These are phyloP conservation scores for Araneus ventricosus DNA, from an alignment of 1,140 invertebrate species.

Conservation along the genomic window DNA sequence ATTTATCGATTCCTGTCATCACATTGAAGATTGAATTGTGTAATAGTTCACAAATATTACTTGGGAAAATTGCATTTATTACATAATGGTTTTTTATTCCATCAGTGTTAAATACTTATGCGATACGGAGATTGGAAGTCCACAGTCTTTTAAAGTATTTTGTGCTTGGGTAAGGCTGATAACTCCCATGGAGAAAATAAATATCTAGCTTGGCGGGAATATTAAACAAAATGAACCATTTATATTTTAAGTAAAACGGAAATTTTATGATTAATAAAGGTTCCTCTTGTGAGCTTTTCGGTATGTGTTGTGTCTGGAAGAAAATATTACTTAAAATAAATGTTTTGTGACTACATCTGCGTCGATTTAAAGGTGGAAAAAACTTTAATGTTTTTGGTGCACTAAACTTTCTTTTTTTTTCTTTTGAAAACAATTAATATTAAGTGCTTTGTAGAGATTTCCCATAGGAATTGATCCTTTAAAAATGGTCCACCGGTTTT, in stretches of 20 bases:
- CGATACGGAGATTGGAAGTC: not conserved
- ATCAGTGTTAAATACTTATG: conserved; percentile 9
- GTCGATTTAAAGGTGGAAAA: not conserved
- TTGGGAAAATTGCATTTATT: conserved; percentile 34
- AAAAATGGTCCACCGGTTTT: not conserved
- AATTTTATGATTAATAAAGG: conserved; percentile 7
- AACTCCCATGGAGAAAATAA: conserved; percentile 29
- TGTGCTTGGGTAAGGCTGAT: not conserved
- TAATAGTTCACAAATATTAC: conserved; percentile 48
- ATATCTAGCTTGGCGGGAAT: conserved; percentile 19
- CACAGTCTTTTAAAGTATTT: conserved; percentile 4
- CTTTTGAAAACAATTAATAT: not conserved
- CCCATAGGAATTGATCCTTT: not conserved
- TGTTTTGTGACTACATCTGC: not conserved
- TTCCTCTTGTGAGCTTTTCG: not conserved
- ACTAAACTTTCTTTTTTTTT: not conserved
- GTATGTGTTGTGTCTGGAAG: not conserved
- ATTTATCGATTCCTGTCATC: conserved; percentile 48
- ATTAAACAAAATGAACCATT: conserved; percentile 41
- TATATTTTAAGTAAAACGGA: conserved; percentile 32
- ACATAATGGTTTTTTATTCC: conserved; percentile 58
- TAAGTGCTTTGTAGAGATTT: not conserved
- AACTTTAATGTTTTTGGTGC: not conserved
- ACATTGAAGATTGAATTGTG: not conserved
- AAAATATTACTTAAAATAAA: not conserved